phyloP scores from a whole-genome alignment of 2,888 invertebrate genomes.

The Thecophora atra region DNA sequence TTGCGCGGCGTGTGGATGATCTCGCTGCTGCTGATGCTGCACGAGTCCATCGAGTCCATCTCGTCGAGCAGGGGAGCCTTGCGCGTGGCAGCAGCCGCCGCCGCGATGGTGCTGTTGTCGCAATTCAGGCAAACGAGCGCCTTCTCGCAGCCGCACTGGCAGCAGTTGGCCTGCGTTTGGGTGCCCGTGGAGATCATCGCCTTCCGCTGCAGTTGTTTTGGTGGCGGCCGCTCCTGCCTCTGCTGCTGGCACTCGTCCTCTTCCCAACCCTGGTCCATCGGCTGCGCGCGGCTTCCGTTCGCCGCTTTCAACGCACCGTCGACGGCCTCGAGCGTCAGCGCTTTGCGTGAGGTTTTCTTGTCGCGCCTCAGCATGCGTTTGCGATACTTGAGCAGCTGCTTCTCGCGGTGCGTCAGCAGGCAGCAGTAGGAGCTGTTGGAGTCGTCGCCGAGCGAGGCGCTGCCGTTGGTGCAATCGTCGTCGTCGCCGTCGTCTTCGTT shows the following conservation, averaged over 20 bases:
- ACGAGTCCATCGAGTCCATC: constrained; percentile 45
- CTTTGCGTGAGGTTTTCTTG: constrained; percentile 50
- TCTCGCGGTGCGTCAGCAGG: constrained; percentile 61
- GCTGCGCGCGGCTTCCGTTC: constrained; percentile 42
- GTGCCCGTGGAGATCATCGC: constrained; percentile 66
- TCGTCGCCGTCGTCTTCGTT: constrained; percentile 45
- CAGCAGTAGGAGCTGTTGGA: constrained; percentile 47
- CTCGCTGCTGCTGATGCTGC: constrained; percentile 55
- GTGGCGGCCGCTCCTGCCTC: constrained; percentile 42
- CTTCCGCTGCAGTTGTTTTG: constrained; percentile 32
- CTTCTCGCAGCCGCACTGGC: constrained; percentile 64
- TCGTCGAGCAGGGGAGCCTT: constrained; percentile 29
- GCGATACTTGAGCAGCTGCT: constrained; percentile 64
- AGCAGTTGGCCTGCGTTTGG: constrained; percentile 60
- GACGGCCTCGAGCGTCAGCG: constrained; percentile 6
- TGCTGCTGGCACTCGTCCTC: constrained; percentile 43
- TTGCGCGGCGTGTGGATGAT: constrained; percentile 63
- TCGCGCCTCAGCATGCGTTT: constrained; percentile 65
- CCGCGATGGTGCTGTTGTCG: constrained; percentile 25
- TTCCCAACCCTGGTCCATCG: constrained; percentile 56
- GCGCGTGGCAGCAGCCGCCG: constrained; percentile 19
- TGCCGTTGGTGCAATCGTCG: constrained; percentile 17
- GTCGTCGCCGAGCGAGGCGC: constrained; percentile 42
- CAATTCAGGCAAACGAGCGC: constrained; percentile 63
- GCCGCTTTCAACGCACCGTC: neutral